Percentiles rank a stretch among this genome's conserved stretches.
Evolutionary conservation across 2,113 vertebrate genomes (phyloP).

Genomic region (Grantiella picta): DNA sequence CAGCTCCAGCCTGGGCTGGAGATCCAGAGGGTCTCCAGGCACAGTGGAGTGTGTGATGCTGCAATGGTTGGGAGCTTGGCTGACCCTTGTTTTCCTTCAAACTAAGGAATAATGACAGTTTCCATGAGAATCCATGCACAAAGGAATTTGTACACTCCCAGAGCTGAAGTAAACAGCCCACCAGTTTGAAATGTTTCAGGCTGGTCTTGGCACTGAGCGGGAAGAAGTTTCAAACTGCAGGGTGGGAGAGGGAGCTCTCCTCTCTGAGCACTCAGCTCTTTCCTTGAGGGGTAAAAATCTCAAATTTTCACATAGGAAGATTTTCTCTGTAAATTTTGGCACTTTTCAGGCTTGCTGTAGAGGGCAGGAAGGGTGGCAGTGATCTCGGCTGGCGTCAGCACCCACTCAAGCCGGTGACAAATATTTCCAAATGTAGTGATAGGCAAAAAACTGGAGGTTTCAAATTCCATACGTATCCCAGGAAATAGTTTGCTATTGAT

Average conservation of each 20-base stretch:
- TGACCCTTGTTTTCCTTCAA: not conserved
- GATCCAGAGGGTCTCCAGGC: not conserved
- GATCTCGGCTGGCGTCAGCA: not conserved
- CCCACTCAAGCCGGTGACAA: not conserved
- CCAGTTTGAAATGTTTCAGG: not conserved
- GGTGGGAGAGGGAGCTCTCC: not conserved
- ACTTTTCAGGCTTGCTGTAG: not conserved
- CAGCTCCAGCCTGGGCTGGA: not conserved
- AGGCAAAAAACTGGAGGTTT: not conserved
- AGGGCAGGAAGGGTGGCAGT: not conserved
- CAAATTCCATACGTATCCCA: constrained; percentile 44
- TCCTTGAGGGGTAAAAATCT: not conserved
- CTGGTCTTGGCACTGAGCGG: not conserved
- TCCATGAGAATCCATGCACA: not conserved
- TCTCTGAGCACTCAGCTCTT: not conserved
- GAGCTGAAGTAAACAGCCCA: not conserved
- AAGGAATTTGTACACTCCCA: not conserved
- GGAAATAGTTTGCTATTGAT: constrained; percentile 49
- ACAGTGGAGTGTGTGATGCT: not conserved
- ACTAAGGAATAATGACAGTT: not conserved
- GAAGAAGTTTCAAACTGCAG: not conserved
- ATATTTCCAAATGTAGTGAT: not conserved
- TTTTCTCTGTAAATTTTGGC: not conserved
- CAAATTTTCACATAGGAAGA: fast-evolving
- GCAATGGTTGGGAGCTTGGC: not conserved